These are phyloP conservation scores for Nomada hirtipes DNA, from an alignment of 2,888 invertebrate species.

Conservation along the genomic window DNA sequence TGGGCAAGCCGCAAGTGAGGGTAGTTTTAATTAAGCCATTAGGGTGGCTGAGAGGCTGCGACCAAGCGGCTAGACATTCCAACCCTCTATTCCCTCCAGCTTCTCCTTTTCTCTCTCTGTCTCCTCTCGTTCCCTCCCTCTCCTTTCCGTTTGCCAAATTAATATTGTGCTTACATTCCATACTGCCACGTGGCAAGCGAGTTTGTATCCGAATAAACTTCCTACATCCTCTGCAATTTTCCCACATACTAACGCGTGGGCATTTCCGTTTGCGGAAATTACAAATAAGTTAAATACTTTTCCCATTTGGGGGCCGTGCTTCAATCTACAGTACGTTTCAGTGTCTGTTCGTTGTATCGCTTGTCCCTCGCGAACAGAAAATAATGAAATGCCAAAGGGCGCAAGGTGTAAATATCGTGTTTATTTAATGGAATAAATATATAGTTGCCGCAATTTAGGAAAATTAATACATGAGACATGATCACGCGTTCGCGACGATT, in stretches of 20 bases:
- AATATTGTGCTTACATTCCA: conserved; percentile 78
- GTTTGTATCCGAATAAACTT: conserved; percentile 59
- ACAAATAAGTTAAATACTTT: conserved; percentile 38
- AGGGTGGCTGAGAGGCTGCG: conserved; percentile 81
- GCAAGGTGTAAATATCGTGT: too few relatives aligned
- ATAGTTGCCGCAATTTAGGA: too few relatives aligned
- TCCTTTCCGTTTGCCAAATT: conserved; percentile 78
- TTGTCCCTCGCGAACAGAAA: too few relatives aligned
- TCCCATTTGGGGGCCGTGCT: background rate
- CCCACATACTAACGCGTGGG: conserved; percentile 1
- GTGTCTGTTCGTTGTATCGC: too few relatives aligned
- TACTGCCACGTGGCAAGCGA: conserved; percentile 58
- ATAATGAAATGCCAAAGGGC: too few relatives aligned
- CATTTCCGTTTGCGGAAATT: conserved; percentile 42
- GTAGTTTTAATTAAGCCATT: conserved; percentile 84
- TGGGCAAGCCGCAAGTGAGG: conserved; percentile 74
- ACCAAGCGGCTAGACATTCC: conserved; percentile 75
- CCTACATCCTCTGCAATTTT: conserved; percentile 27
- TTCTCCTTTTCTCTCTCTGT: conserved; percentile 65
- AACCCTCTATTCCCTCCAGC: conserved; percentile 60
- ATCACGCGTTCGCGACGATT: too few relatives aligned
- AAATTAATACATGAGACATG: too few relatives aligned
- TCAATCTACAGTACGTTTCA: too few relatives aligned
- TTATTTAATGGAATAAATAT: too few relatives aligned
- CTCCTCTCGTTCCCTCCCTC: conserved; percentile 65